Percentiles rank a stretch among this genome's conserved stretches.
Evolutionary conservation across 2,797 vertebrate genomes (phyloP).

Genomic region (Crenuchus spilurus): DNA sequence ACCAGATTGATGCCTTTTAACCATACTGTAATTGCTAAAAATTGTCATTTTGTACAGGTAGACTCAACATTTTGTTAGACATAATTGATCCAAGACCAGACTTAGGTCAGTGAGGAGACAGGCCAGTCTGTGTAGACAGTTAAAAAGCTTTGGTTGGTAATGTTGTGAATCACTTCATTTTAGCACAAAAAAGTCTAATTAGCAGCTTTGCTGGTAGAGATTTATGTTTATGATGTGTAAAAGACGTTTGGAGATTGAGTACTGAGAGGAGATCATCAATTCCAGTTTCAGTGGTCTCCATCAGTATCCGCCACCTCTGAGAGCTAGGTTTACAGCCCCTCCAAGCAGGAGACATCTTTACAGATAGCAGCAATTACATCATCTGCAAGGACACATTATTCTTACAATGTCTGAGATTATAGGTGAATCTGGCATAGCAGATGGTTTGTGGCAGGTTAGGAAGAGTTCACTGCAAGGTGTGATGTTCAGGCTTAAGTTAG

Average conservation of each 20-base stretch:
- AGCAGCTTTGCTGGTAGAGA: slow-evolving; percentile 46
- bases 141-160: slow-evolving; percentile 32
- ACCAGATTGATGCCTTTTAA: too few species aligned
- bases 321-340: slow-evolving; percentile 40
- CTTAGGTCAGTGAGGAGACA: background rate
- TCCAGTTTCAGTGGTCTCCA: slow-evolving; percentile 47
- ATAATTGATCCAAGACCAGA: background rate
- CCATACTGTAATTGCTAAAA: too few species aligned
- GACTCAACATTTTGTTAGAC: background rate
- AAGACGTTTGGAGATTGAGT: slow-evolving; percentile 49
- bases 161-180: slow-evolving; percentile 45
- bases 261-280: slow-evolving; percentile 59
- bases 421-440: slow-evolving; percentile 38
- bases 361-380: slow-evolving; percentile 53
- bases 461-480: background rate
- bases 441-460: slow-evolving; percentile 14
- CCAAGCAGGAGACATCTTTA: slow-evolving; percentile 58
- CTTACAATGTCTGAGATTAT: slow-evolving; percentile 37
- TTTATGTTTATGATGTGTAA: slow-evolving; percentile 58
- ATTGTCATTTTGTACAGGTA: too few species aligned
- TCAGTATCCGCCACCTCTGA: slow-evolving; percentile 36
- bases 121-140: background rate
- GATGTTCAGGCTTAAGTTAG: background rate
- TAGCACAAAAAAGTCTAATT: slow-evolving; percentile 59
- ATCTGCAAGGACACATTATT: slow-evolving; percentile 48